These are phyloP conservation scores for Tachystola acroxantha DNA, from an alignment of 2,888 invertebrate genomes.

Conservation along the genomic window DNA sequence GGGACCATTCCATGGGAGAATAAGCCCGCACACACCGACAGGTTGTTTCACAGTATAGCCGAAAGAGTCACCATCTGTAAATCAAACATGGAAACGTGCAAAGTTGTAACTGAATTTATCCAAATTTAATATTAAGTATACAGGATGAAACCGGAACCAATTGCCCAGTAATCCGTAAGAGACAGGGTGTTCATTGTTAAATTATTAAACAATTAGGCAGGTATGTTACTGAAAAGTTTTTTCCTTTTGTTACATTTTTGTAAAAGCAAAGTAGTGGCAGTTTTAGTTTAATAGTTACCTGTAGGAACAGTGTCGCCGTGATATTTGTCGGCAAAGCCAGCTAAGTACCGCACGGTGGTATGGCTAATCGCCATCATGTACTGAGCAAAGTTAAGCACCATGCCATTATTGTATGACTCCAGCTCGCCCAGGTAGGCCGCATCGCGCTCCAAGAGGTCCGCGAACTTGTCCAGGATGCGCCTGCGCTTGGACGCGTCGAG, in stretches of 20 bases:
- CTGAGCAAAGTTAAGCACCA: conserved; percentile 82
- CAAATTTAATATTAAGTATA: too few relatives aligned
- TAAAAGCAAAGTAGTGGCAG: too few relatives aligned
- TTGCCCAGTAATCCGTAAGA: too few relatives aligned
- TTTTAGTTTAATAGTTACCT: conserved; percentile 30
- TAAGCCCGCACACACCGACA: conserved; percentile 92
- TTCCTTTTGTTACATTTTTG: too few relatives aligned
- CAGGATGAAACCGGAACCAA: too few relatives aligned
- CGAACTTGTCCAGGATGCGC: conserved; percentile 86
- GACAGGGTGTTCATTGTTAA: too few relatives aligned
- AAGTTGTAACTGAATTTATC: too few relatives aligned
- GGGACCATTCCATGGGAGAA: conserved; percentile 97
- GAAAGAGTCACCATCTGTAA: conserved; percentile 86
- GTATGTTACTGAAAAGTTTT: too few relatives aligned
- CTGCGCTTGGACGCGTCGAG: conserved; percentile 88
- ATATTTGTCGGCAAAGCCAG: conserved; percentile 95
- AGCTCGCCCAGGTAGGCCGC: conserved; percentile 87
- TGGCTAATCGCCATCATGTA: conserved; percentile 82
- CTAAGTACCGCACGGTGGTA: conserved; percentile 95
- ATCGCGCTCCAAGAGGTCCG: conserved; percentile 88
- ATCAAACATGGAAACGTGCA: conserved; percentile 1
- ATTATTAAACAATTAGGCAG: too few relatives aligned
- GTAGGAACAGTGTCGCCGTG: conserved; percentile 87
- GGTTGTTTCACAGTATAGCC: conserved; percentile 93
- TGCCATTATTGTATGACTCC: conserved; percentile 95